phyloP scores from a whole-genome alignment of 2,888 invertebrate genomes.

The Dasysyrphus albostriatus region DNA sequence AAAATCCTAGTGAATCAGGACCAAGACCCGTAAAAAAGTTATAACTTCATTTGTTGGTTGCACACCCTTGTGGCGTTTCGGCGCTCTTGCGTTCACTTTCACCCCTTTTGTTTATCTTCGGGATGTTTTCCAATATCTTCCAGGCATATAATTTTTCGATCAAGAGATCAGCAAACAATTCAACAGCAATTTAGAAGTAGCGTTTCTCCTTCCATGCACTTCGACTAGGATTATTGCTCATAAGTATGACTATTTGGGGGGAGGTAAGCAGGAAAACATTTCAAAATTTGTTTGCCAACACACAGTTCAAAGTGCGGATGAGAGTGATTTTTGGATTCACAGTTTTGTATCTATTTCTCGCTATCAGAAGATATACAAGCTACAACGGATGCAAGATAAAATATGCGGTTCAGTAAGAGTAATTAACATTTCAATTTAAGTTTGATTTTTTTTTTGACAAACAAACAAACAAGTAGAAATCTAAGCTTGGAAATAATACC shows the following conservation, averaged over 20 bases:
- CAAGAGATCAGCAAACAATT: slow-evolving; percentile 81
- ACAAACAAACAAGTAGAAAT: neutral
- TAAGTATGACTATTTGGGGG: neutral
- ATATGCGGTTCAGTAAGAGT: slow-evolving; percentile 67
- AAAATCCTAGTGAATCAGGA: slow-evolving; percentile 47
- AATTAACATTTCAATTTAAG: slow-evolving; percentile 66
- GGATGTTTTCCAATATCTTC: slow-evolving; percentile 78
- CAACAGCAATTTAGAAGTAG: slow-evolving; percentile 74
- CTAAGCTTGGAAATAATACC: neutral
- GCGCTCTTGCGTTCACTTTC: slow-evolving; percentile 53
- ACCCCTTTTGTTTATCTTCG: slow-evolving; percentile 72
- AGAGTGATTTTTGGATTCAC: slow-evolving; percentile 42
- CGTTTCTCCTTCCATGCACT: slow-evolving; percentile 41
- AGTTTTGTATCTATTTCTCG: slow-evolving; percentile 67
- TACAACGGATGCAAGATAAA: slow-evolving; percentile 21
- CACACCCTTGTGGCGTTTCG: slow-evolving; percentile 58
- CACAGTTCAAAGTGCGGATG: slow-evolving; percentile 66
- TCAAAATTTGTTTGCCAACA: slow-evolving; percentile 73
- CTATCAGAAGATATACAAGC: neutral
- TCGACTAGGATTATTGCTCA: slow-evolving; percentile 45
- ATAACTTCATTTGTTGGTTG: slow-evolving; percentile 74
- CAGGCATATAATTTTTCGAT: slow-evolving; percentile 80
- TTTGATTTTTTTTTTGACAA: neutral
- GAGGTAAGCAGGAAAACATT: slow-evolving; percentile 57
- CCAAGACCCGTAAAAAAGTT: slow-evolving; percentile 65